phyloP scores from a whole-genome alignment of 2,113 vertebrate species.

The Erythrolamprus reginae region DNA sequence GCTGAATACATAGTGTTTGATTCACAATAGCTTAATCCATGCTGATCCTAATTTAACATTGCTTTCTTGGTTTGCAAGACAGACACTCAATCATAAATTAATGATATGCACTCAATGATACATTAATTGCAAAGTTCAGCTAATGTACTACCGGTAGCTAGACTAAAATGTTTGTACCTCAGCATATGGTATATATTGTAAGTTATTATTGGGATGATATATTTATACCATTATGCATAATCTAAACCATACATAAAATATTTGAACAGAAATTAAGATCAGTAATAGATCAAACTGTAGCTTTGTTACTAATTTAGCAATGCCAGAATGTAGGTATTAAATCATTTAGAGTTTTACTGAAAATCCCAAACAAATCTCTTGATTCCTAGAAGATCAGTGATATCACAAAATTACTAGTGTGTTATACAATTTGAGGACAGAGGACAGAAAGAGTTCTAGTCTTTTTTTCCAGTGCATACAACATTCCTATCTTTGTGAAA shows the following conservation, averaged over 20 bases:
- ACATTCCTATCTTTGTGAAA: neutral
- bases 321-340: neutral
- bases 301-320: neutral
- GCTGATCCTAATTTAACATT: neutral
- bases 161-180: neutral
- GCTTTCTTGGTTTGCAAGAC: neutral
- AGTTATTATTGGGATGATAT: neutral
- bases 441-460: neutral
- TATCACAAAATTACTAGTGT: neutral
- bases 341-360: neutral
- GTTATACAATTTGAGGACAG: neutral
- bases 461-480: neutral
- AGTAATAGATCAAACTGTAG: neutral
- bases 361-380: neutral
- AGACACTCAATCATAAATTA: neutral
- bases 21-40: neutral
- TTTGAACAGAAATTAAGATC: neutral
- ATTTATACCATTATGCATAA: neutral
- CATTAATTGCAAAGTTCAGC: neutral
- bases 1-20: neutral
- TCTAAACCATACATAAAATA: neutral
- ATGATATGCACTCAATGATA: neutral
- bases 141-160: neutral
- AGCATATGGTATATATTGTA: neutral
- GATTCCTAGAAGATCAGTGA: neutral